Percentiles rank a stretch among this genome's conserved stretches.
phyloP scores from a whole-genome alignment of 2,888 invertebrate genomes.

The Ochropleura leucogaster region DNA sequence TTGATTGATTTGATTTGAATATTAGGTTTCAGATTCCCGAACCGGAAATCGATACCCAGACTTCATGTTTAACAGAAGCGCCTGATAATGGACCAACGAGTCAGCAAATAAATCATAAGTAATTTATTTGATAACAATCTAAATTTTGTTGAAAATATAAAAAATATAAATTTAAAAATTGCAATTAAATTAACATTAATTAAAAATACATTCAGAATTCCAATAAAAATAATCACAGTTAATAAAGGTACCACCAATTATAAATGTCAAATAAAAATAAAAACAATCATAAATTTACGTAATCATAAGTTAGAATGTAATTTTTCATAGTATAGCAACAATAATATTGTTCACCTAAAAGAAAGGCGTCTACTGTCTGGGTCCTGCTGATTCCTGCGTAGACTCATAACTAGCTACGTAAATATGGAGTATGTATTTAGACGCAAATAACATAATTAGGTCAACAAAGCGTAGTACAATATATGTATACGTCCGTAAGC shows the following conservation, averaged over 20 bases:
- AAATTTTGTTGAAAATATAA: no score
- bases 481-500: neutral
- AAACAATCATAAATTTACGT: no score
- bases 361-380: no score
- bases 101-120: neutral
- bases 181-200: no score
- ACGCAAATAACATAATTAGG: constrained; percentile 1
- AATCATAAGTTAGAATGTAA: no score
- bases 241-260: no score
- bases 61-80: neutral
- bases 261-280: no score
- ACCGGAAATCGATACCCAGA: neutral
- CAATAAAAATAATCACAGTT: no score
- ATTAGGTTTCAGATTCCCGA: neutral
- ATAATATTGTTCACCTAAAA: neutral
- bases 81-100: neutral
- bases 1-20: no score
- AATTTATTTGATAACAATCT: no score
- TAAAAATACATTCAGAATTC: no score
- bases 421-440: neutral
- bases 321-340: neutral
- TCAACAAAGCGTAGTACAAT: neutral
- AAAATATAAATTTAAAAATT: no score
- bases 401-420: neutral
- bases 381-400: neutral